Evolutionary conservation across 2,113 vertebrate species (phyloP).

Genomic region (Brachyhypopomus occidentalis): DNA sequence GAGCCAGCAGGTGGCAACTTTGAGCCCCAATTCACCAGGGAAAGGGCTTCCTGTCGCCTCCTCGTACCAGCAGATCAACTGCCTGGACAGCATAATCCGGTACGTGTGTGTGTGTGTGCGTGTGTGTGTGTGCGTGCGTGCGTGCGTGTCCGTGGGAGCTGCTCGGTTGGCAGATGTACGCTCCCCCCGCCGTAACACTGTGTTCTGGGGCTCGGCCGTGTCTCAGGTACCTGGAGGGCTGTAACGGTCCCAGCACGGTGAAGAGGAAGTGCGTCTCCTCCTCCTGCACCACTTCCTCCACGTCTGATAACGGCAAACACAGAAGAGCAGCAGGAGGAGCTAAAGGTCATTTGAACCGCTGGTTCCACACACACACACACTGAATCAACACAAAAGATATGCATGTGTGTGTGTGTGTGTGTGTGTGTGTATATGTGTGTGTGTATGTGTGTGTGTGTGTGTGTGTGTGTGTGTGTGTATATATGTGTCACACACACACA

Average conservation of each 20-base stretch:
- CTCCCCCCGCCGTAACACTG: not conserved
- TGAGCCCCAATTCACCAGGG: conserved; percentile 54
- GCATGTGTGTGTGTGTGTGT: too few relatives aligned
- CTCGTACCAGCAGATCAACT: conserved; percentile 93
- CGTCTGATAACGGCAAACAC: conserved; percentile 83
- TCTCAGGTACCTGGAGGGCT: conserved; percentile 86
- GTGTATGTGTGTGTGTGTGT: too few relatives aligned
- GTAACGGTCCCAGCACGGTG: conserved; percentile 80
- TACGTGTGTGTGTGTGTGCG: conserved; percentile 54
- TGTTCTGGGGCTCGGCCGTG: not conserved
- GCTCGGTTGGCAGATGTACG: not conserved
- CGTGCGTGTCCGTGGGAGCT: not conserved
- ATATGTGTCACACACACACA: too few relatives aligned
- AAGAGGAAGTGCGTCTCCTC: conserved; percentile 88
- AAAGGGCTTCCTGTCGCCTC: conserved; percentile 77
- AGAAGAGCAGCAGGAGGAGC: conserved; percentile 53
- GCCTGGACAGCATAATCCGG: conserved; percentile 89
- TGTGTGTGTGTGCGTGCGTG: not conserved
- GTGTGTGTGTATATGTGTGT: too few relatives aligned
- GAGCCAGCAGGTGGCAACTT: conserved; percentile 23
- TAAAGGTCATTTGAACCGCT: conserved; percentile 59
- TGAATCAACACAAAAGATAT: too few relatives aligned
- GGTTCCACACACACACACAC: too few relatives aligned
- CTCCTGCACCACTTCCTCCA: conserved; percentile 77
- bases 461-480: too few relatives aligned